Evolutionary conservation across 2,888 invertebrate species (phyloP).

Genomic region (Disparrhopalites patrizii): DNA sequence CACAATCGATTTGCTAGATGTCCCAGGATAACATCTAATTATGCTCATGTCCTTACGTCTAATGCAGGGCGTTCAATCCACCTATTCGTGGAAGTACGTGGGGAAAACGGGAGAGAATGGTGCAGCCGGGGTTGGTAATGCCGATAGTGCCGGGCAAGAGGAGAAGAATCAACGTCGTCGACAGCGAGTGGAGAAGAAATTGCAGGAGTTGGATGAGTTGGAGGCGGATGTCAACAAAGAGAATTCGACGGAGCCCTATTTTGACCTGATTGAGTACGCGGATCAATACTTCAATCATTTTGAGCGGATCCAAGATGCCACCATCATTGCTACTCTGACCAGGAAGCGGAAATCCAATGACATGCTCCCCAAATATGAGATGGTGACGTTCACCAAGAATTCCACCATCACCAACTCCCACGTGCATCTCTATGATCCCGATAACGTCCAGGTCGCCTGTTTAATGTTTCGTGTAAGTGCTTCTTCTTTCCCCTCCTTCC

Average conservation of each 20-base stretch:
- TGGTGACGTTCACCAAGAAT: conserved; percentile 84
- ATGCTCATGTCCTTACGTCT: neutral
- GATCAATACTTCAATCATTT: conserved; percentile 88
- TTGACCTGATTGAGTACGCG: conserved; percentile 89
- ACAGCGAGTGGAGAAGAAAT: conserved; percentile 70
- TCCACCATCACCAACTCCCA: conserved; percentile 88
- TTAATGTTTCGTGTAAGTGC: conserved; percentile 77
- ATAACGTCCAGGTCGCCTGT: conserved; percentile 65
- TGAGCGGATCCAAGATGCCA: conserved; percentile 78
- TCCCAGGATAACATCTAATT: neutral
- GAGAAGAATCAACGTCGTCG: conserved; percentile 25
- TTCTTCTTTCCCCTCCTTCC: too few relatives aligned
- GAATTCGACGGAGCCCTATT: conserved; percentile 61
- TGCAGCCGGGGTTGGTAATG: neutral
- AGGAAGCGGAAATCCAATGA: conserved; percentile 74
- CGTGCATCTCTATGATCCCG: conserved; percentile 91
- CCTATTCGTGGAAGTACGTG: conserved; percentile 50
- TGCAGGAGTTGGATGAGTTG: conserved; percentile 71
- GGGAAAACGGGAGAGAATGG: conserved; percentile 50
- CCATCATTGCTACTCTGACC: conserved; percentile 79
- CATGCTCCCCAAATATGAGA: conserved; percentile 82
- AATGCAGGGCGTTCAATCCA: conserved; percentile 43
- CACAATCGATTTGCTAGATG: too few relatives aligned
- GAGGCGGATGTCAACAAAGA: conserved; percentile 55
- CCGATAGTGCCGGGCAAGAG: neutral